Conservation (phyloP, 2,113 vertebrate species). For the Corynorhinus townsendii region DNA sequence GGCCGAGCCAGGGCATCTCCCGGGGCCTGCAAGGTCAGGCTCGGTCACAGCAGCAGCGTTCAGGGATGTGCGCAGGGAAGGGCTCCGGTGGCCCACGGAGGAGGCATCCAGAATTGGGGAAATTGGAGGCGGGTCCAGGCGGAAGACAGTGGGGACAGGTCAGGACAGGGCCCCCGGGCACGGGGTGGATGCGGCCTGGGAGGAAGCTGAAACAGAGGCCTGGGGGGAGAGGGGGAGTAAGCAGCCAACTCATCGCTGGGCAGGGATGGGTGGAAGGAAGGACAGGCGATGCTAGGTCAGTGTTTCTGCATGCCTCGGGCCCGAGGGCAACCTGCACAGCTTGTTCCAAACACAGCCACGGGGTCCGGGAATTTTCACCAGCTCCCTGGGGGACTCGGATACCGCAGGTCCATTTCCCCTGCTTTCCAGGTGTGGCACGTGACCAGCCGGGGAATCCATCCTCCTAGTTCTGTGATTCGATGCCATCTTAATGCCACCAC, state of each 20-base stretch:
- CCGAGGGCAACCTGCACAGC: fast-evolving
- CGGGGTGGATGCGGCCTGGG: fast-evolving
- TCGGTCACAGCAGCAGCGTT: fast-evolving
- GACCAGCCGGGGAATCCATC: not conserved
- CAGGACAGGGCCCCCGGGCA: not conserved
- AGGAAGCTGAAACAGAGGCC: not conserved
- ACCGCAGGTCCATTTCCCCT: not conserved
- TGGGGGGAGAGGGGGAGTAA: too few species aligned
- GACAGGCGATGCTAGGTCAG: fast-evolving
- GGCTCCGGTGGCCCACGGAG: fast-evolving
- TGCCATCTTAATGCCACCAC: fast-evolving
- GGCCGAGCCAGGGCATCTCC: not conserved
- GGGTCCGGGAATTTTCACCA: not conserved
- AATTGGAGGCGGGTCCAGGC: not conserved
- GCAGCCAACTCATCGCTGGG: not conserved
- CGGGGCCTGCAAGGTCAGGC: fast-evolving
- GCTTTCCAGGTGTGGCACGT: fast-evolving
- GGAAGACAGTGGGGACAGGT: too few species aligned
- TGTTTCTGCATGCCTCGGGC: not conserved
- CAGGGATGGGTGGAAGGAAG: not conserved
- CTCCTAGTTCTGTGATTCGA: too few species aligned
- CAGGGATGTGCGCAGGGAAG: not conserved
- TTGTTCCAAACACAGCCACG: fast-evolving
- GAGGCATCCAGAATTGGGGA: not conserved
- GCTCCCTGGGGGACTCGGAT: not conserved